Percentiles rank a stretch among this genome's conserved stretches.
These are phyloP conservation scores for Acleris cristana DNA, from an alignment of 2,888 invertebrate genomes.

Conservation along the genomic window DNA sequence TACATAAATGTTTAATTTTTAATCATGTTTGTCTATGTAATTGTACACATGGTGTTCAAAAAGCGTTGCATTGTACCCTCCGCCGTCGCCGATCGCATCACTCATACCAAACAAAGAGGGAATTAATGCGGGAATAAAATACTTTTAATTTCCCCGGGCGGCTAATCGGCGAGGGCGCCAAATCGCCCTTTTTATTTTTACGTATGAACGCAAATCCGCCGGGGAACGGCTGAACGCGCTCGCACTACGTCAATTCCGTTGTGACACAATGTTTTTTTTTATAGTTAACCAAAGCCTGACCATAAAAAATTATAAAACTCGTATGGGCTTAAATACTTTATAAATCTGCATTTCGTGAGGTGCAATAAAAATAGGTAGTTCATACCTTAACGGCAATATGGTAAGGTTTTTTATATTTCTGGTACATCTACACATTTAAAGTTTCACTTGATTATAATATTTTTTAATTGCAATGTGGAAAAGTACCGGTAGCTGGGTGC, in stretches of 20 bases:
- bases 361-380: not conserved
- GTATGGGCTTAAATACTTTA: not conserved
- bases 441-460: no score
- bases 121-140: constrained; percentile 35
- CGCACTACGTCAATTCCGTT: constrained; percentile 2
- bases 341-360: not conserved
- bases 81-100: constrained; percentile 13
- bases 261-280: not conserved
- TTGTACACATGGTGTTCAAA: constrained; percentile 1
- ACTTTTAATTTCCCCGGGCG: constrained; percentile 38
- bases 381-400: no score
- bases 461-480: no score
- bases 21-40: not conserved
- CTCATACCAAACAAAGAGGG: constrained; percentile 36
- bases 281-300: not conserved
- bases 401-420: no score
- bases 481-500: no score
- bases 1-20: no score
- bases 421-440: no score
- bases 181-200: constrained; percentile 38
- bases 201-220: constrained; percentile 34
- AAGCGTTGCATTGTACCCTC: not conserved
- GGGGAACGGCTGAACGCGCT: constrained; percentile 10
- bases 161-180: constrained; percentile 35
- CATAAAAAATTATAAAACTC: not conserved